A percentile compares a stretch with the other conserved stretches of the same genome.
Conservation (phyloP, 2,797 vertebrate genomes). For the Urocyon cinereoargenteus region DNA sequence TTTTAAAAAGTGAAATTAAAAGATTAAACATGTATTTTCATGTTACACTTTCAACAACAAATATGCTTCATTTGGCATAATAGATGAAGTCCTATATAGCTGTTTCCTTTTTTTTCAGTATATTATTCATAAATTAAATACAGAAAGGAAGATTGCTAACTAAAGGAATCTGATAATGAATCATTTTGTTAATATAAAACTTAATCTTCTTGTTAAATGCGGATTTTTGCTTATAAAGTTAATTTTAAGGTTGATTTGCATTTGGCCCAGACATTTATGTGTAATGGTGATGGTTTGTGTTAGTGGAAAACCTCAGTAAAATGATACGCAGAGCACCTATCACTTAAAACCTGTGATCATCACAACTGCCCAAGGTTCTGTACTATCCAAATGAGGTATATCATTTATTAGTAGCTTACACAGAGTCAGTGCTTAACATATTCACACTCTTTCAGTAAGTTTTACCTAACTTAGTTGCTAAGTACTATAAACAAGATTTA, state of each 20-base stretch:
- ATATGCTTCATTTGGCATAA: neutral
- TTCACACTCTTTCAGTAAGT: neutral
- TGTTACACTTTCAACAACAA: neutral
- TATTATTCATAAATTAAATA: constrained; percentile 45
- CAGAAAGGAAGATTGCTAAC: constrained; percentile 1
- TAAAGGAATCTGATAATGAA: neutral
- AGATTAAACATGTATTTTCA: neutral
- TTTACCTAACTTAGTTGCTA: neutral
- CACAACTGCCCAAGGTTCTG: neutral
- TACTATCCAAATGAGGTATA: neutral
- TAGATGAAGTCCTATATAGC: neutral
- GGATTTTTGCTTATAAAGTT: constrained; percentile 5
- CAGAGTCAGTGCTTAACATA: neutral
- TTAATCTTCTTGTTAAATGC: constrained; percentile 12
- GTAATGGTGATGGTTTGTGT: neutral
- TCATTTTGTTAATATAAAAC: constrained; percentile 27
- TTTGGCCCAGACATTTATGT: neutral
- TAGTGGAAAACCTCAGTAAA: neutral
- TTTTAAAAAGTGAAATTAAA: constrained; percentile 3
- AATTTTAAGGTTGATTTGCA: constrained; percentile 19
- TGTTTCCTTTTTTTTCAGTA: neutral
- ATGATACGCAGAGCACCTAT: neutral
- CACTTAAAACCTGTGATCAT: neutral
- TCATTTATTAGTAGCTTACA: neutral
- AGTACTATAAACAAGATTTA: neutral